Percentiles rank a stretch among this genome's conserved stretches.
Evolutionary conservation across 2,797 vertebrate genomes (phyloP).

Genomic region (Rhincodon typus): DNA sequence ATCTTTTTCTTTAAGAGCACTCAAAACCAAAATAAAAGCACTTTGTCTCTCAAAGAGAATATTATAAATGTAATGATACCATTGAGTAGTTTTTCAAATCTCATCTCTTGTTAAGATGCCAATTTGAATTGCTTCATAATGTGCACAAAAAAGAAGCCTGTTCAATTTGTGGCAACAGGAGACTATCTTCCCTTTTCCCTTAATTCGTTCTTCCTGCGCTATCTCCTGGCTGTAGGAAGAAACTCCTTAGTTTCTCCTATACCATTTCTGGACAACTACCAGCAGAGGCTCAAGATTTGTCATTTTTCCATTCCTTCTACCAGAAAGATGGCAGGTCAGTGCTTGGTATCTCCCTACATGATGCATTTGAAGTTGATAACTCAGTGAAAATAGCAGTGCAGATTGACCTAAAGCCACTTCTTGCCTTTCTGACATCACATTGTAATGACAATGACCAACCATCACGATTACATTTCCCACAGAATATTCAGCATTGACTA

Average conservation of each 20-base stretch:
- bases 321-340: neutral
- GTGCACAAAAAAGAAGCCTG: neutral
- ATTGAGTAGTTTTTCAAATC: neutral
- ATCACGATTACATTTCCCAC: neutral
- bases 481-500: neutral
- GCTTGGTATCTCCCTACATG: neutral
- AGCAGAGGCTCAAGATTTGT: neutral
- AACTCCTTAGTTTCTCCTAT: neutral
- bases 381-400: neutral
- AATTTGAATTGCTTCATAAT: neutral
- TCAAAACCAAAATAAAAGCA: neutral
- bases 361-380: neutral
- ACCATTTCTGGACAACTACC: neutral
- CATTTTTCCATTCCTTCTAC: neutral
- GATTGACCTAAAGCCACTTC: neutral
- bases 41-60: neutral
- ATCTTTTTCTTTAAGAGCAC: neutral
- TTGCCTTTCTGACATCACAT: neutral
- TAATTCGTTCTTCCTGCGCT: neutral
- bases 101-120: neutral
- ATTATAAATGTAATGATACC: conserved; percentile 6
- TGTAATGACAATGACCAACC: too few species aligned
- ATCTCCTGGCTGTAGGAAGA: neutral
- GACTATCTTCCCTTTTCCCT: neutral
- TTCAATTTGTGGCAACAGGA: neutral